phyloP scores from a whole-genome alignment of 2,888 invertebrate genomes.

The Chrysina gloriosa region DNA sequence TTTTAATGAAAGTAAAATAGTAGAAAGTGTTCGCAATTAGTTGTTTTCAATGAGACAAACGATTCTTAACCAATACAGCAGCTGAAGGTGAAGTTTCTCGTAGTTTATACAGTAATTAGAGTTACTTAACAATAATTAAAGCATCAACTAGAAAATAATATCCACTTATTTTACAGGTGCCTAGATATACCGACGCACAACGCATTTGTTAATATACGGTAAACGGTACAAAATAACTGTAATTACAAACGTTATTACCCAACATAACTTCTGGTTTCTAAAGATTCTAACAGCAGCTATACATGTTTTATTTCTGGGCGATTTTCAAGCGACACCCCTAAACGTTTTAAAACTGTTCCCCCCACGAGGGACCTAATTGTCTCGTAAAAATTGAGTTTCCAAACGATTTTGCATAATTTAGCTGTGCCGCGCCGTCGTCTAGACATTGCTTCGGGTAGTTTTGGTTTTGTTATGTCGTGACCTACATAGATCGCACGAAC shows the following conservation, averaged over 20 bases:
- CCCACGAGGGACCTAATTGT: not conserved
- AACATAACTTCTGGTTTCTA: not conserved
- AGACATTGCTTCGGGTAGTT: conserved; percentile 26
- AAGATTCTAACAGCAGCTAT: not conserved
- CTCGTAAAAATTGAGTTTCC: conserved; percentile 19
- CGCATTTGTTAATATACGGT: too few species aligned
- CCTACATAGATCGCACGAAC: conserved; percentile 18
- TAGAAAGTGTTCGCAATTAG: too few species aligned
- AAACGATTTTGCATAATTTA: conserved; percentile 30
- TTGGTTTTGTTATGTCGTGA: conserved; percentile 13
- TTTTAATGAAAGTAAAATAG: too few species aligned
- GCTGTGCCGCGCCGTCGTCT: conserved; percentile 3
- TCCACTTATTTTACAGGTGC: too few species aligned
- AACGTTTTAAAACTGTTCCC: not conserved
- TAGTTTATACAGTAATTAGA: too few species aligned
- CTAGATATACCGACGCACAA: too few species aligned
- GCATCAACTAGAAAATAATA: too few species aligned
- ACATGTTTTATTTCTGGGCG: not conserved
- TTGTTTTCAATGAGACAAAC: too few species aligned
- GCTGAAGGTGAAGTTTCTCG: too few species aligned
- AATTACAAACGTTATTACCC: not conserved
- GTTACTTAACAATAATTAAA: too few species aligned
- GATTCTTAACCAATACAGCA: too few species aligned
- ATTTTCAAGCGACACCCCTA: not conserved
- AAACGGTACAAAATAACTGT: not conserved